Percentiles rank a stretch among this genome's conserved stretches.
Evolutionary conservation across 2,797 vertebrate species (phyloP).

Genomic region (Nasua narica): DNA sequence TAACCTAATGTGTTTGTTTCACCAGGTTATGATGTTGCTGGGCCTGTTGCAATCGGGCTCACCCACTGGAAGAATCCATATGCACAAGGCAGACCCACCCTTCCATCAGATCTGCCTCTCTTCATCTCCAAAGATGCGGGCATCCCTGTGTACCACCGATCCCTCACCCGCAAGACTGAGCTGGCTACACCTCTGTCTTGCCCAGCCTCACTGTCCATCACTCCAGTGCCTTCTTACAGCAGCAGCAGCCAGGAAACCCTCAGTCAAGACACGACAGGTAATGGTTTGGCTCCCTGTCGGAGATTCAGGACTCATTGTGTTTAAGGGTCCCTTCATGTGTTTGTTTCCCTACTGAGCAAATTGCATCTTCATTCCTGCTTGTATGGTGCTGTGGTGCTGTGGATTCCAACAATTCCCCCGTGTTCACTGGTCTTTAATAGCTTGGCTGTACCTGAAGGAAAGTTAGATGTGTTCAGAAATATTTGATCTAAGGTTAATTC

Average conservation of each 20-base stretch:
- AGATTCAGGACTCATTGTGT: background rate
- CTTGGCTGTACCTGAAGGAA: background rate
- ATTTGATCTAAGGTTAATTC: background rate
- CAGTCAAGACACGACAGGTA: conserved; percentile 89
- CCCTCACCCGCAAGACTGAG: conserved; percentile 81
- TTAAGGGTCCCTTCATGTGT: background rate
- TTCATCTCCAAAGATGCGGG: conserved; percentile 81
- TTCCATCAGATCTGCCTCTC: conserved; percentile 81
- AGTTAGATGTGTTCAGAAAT: background rate
- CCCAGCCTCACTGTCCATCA: conserved; percentile 91
- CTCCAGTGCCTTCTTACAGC: conserved; percentile 88
- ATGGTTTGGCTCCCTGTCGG: background rate
- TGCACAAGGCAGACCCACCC: conserved; percentile 71
- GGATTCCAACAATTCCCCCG: too few relatives aligned
- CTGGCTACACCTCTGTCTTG: conserved; percentile 88
- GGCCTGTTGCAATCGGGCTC: conserved; percentile 87
- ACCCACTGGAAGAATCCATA: conserved; percentile 89
- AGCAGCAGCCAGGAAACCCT: conserved; percentile 91
- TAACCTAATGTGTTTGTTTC: conserved; percentile 54
- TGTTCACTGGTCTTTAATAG: background rate
- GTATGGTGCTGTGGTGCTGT: background rate
- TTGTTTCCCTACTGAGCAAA: background rate
- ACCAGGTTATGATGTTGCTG: conserved; percentile 87
- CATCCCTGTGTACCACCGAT: conserved; percentile 79
- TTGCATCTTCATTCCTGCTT: background rate